Evolutionary conservation across 2,797 vertebrate species (phyloP).

Genomic region (Trachurus trachurus): DNA sequence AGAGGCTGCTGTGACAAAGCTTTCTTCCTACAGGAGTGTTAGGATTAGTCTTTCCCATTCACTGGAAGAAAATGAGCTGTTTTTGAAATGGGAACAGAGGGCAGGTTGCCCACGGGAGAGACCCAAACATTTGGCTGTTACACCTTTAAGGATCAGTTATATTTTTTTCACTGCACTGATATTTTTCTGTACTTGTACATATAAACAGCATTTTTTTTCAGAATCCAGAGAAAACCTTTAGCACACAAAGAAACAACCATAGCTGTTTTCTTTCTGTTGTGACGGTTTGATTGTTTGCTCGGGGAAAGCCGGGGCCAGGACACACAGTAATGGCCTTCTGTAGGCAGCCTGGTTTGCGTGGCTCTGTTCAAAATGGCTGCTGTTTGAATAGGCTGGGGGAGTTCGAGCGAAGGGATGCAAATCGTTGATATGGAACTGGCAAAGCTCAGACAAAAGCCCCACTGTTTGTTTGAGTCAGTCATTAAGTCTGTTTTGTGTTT

Average conservation of each 20-base stretch:
- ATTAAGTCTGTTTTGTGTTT: constrained; percentile 53
- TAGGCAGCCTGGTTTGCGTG: constrained; percentile 70
- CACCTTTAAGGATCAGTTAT: background rate
- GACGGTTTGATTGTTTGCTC: constrained; percentile 62
- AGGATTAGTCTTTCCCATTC: constrained; percentile 35
- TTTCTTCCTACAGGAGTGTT: background rate
- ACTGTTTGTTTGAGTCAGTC: constrained; percentile 60
- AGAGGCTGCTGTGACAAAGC: constrained; percentile 45
- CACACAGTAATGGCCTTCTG: constrained; percentile 66
- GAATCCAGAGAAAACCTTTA: constrained; percentile 7
- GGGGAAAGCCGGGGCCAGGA: constrained; percentile 46
- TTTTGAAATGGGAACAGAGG: constrained; percentile 23
- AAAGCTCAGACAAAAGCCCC: constrained; percentile 68
- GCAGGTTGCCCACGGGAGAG: constrained; percentile 1
- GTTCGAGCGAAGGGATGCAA: constrained; percentile 75
- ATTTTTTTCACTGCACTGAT: background rate
- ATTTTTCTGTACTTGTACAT: background rate
- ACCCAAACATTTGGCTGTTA: constrained; percentile 11
- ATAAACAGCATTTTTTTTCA: background rate
- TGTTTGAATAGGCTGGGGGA: constrained; percentile 78
- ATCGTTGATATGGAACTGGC: constrained; percentile 74
- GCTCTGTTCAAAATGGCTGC: constrained; percentile 69
- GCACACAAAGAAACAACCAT: constrained; percentile 13
- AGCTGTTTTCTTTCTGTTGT: constrained; percentile 46
- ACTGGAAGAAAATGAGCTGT: constrained; percentile 37